Evolutionary conservation across 2,113 vertebrate species (phyloP).

Genomic region (Hypomesus transpacificus): DNA sequence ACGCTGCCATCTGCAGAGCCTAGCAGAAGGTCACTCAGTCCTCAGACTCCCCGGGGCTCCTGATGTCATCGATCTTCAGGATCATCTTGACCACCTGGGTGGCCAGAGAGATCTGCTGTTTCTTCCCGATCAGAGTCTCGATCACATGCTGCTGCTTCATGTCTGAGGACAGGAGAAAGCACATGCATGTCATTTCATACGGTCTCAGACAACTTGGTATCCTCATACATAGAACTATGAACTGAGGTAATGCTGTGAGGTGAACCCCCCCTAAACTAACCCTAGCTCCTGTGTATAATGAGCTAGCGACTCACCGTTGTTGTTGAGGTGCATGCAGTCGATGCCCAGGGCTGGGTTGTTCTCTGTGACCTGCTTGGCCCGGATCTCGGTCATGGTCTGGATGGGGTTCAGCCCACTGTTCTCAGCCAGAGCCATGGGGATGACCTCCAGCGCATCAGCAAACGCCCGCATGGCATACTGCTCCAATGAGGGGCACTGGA

Average conservation of each 20-base stretch:
- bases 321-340: conserved; percentile 88
- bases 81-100: conserved; percentile 98
- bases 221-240: no score
- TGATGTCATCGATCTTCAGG: conserved; percentile 96
- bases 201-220: not conserved
- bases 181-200: not conserved
- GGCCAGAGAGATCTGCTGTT: conserved; percentile 92
- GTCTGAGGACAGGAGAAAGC: conserved; percentile 67
- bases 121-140: conserved; percentile 96
- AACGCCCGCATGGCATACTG: conserved; percentile 98
- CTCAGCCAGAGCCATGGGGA: conserved; percentile 92
- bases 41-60: conserved; percentile 88
- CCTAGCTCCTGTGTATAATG: no score
- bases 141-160: conserved; percentile 98
- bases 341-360: conserved; percentile 88
- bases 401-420: conserved; percentile 96
- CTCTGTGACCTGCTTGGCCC: conserved; percentile 89
- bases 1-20: conserved; percentile 3
- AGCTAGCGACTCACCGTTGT: conserved; percentile 77
- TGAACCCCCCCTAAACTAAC: no score
- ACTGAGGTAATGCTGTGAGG: no score
- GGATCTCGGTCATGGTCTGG: conserved; percentile 92
- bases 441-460: conserved; percentile 91
- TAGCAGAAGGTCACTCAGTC: conserved; percentile 67
- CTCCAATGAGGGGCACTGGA: conserved; percentile 91